phyloP scores from a whole-genome alignment of 1,140 invertebrate genomes.

The Drosophila punjabiensis region DNA sequence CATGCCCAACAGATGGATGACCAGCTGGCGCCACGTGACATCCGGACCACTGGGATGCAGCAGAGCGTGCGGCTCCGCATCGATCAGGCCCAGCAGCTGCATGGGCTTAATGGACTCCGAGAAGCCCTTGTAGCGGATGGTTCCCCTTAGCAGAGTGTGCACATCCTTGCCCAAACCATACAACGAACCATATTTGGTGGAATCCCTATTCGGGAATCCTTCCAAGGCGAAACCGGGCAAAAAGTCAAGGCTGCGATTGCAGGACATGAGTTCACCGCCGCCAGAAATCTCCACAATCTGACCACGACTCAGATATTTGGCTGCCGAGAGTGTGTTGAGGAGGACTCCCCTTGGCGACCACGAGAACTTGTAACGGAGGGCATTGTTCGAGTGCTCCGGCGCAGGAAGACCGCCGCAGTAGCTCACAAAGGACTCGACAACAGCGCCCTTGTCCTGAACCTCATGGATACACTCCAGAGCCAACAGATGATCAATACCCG shows the following conservation, averaged over 20 bases:
- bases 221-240: constrained; percentile 98
- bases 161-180: constrained; percentile 95
- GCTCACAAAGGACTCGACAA: constrained; percentile 97
- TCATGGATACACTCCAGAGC: constrained; percentile 99
- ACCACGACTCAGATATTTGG: constrained; percentile 94
- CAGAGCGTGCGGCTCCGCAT: constrained; percentile 93
- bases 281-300: constrained; percentile 95
- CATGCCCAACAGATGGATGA: constrained; percentile 94
- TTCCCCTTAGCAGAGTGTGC: constrained; percentile 95
- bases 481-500: constrained; percentile 98
- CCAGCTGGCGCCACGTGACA: constrained; percentile 97
- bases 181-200: constrained; percentile 93
- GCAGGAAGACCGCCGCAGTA: constrained; percentile 99
- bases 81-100: constrained; percentile 95
- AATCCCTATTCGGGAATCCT: constrained; percentile 98
- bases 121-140: constrained; percentile 96
- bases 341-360: constrained; percentile 97
- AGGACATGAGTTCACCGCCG: constrained; percentile 95
- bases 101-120: constrained; percentile 94
- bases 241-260: constrained; percentile 92
- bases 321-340: constrained; percentile 94
- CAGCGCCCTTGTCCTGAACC: constrained; percentile 90
- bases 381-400: constrained; percentile 97
- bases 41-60: constrained; percentile 98
- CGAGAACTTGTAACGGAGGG: constrained; percentile 98